Conservation (phyloP, 2,797 vertebrate genomes). For the Brotula barbata region DNA sequence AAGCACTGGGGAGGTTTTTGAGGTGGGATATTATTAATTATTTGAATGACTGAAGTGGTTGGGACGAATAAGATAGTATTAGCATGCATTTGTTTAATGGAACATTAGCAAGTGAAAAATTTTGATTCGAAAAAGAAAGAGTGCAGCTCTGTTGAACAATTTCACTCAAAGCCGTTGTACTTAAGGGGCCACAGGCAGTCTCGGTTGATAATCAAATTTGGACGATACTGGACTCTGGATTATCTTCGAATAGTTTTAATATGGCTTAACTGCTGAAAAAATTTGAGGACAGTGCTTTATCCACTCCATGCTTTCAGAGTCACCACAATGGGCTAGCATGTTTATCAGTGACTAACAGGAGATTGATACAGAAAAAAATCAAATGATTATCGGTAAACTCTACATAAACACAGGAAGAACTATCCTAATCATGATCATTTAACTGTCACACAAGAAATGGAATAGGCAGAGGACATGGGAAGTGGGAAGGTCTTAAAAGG, state of each 20-base stretch:
- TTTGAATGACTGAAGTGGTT: neutral
- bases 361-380: conserved; percentile 53
- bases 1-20: conserved; percentile 63
- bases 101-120: neutral
- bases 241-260: neutral
- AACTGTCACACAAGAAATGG: conserved; percentile 69
- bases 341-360: conserved; percentile 69
- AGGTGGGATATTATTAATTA: conserved; percentile 9
- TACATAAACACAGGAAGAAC: conserved; percentile 60
- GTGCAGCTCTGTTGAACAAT: neutral
- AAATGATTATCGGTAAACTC: conserved; percentile 51
- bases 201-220: conserved; percentile 14
- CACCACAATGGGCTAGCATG: conserved; percentile 50
- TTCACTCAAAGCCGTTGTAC: too few relatives aligned
- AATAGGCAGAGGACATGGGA: conserved; percentile 65
- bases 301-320: conserved; percentile 69
- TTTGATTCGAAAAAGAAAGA: neutral
- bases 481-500: conserved; percentile 55
- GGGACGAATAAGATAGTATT: neutral
- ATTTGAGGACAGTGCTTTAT: conserved; percentile 69
- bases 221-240: neutral
- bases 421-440: conserved; percentile 58
- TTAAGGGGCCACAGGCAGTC: too few relatives aligned
- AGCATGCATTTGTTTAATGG: neutral
- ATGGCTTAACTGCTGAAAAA: conserved; percentile 2